Evolutionary conservation across 1,140 invertebrate genomes (phyloP), one percentile per base, ranked within the genome.

Genomic region (Drosophila equinoxialis): DNA sequence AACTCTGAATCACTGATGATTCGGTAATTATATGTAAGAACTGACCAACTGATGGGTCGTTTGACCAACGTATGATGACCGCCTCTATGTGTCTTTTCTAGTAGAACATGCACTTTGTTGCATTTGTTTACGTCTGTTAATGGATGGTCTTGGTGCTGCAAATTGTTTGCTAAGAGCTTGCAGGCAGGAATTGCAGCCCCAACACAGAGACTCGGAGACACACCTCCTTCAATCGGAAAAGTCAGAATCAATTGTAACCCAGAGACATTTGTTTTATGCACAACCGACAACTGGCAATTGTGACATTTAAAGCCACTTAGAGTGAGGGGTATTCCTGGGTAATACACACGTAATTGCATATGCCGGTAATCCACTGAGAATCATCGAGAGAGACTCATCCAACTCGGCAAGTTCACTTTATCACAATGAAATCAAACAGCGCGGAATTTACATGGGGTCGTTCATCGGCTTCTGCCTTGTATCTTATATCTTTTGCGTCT

Each of bases 1-100:
- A 59, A 54, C 66, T 65, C 54, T 61, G 65, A 77, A 76, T 67
- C 65, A 67, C 58, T 74, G 71, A 74, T 77, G 65, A 74, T 68
- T 69, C 58, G 30, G 62, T 74, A 62, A 65, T 77, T 74, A 51
- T 51, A 51, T 20, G 39, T 17, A 57, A 30, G 23, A 11, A 59
- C 57, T 59, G 17, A 51, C 45, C 45, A 51, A 51, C 35, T 59
- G 33, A 59, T 59, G 57, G 33, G 57, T 59, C 57, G 39, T 59
- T 59, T 37, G 23, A 20, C n/a, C 30, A 5, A 11, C 3, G 14
- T 14, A 30, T 55, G 51, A 54, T 39, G 37, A 6, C 14, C 65
- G 23, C 57, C 13, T 72, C 67, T 60, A 75, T 71, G 17, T 51
- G 55, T 48, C 55, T 45, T 62, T 45, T 60, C 37, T 39, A 30